Evolutionary conservation across 2,888 invertebrate species (phyloP).

Genomic region (Hoplodrina ambigua): DNA sequence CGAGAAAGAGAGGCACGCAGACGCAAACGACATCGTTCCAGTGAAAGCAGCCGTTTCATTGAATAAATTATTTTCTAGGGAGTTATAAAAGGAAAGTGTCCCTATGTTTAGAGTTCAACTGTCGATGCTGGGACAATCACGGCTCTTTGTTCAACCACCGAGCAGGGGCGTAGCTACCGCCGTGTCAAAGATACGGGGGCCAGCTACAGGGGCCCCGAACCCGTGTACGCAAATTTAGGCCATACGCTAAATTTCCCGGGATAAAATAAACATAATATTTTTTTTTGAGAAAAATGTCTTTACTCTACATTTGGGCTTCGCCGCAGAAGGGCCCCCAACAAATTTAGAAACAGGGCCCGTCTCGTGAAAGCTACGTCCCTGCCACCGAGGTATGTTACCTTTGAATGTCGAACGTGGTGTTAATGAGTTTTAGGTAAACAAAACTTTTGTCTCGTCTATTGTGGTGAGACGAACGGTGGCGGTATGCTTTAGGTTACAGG

Average conservation of each 20-base stretch:
- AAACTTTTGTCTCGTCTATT: slow-evolving; percentile 42
- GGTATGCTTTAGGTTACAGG: slow-evolving; percentile 10
- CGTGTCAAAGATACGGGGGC: no score
- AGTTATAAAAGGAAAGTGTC: slow-evolving; percentile 67
- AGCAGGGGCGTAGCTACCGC: background rate
- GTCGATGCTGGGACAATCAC: slow-evolving; percentile 54
- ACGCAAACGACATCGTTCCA: slow-evolving; percentile 68
- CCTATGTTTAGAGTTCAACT: slow-evolving; percentile 50
- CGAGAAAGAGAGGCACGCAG: slow-evolving; percentile 56
- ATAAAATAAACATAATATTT: no score
- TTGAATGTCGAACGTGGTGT: slow-evolving; percentile 44
- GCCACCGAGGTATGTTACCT: slow-evolving; percentile 30
- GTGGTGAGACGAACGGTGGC: slow-evolving; percentile 14
- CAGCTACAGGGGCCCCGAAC: no score
- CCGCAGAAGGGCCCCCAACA: no score
- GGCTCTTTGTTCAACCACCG: slow-evolving; percentile 24
- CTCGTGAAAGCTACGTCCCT: no score
- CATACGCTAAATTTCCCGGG: no score
- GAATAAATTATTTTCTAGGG: slow-evolving; percentile 73
- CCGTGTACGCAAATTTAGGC: no score
- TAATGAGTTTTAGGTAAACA: slow-evolving; percentile 51
- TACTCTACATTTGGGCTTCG: no score
- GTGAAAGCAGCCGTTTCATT: slow-evolving; percentile 63
- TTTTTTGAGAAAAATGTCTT: no score
- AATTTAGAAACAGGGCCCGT: no score